Percentiles rank a stretch among this genome's conserved stretches.
Conservation (phyloP, 1,140 invertebrate species). For the Vanessa atalanta region DNA sequence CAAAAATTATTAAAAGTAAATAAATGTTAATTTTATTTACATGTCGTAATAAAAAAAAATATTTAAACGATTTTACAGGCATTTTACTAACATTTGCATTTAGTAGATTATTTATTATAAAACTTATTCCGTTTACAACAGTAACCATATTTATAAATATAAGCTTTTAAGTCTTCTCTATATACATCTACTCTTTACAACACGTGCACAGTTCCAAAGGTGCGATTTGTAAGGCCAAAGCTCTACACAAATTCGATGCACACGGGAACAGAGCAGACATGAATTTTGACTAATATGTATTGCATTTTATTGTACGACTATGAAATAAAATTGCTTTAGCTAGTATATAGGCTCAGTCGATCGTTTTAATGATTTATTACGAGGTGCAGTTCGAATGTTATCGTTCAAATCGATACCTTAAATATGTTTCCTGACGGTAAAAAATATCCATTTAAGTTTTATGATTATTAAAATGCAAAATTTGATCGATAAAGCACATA, state of each 20-base stretch:
- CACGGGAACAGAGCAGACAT: slow-evolving; percentile 30
- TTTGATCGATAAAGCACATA: too few species aligned
- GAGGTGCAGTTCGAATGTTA: not conserved
- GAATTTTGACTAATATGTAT: slow-evolving; percentile 40
- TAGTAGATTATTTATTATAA: too few species aligned
- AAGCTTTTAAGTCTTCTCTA: not conserved
- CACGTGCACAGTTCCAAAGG: slow-evolving; percentile 46
- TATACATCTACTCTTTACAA: slow-evolving; percentile 32
- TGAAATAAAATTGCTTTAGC: slow-evolving; percentile 14
- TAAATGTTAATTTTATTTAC: too few species aligned
- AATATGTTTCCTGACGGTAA: too few species aligned
- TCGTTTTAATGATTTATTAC: not conserved
- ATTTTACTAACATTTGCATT: too few species aligned
- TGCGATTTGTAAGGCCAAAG: slow-evolving; percentile 52
- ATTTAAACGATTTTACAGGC: too few species aligned
- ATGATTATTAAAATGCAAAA: too few species aligned
- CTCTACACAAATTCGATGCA: slow-evolving; percentile 39
- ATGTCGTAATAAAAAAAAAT: too few species aligned
- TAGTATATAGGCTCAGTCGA: not conserved
- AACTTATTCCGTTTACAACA: not conserved
- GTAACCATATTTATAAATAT: too few species aligned
- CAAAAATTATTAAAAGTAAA: too few species aligned
- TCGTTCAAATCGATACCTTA: not conserved
- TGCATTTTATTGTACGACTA: slow-evolving; percentile 28
- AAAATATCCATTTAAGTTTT: too few species aligned